Conservation (phyloP, 2,797 vertebrate genomes). For the Hipposideros larvatus region DNA sequence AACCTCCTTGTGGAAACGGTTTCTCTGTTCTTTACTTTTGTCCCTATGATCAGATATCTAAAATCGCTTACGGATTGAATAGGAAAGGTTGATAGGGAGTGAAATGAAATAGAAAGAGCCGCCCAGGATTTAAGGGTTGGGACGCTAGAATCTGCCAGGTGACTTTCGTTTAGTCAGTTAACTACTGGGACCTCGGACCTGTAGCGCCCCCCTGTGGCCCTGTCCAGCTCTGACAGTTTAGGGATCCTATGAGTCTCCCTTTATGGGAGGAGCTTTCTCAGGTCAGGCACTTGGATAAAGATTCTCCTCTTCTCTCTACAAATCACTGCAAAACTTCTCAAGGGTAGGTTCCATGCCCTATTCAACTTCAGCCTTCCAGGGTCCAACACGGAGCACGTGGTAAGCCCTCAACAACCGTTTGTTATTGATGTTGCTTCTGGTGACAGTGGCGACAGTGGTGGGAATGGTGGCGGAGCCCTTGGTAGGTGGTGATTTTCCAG, state of each 20-base stretch:
- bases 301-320: neutral
- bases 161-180: neutral
- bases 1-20: neutral
- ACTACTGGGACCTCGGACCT: neutral
- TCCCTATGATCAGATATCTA: neutral
- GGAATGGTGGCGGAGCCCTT: neutral
- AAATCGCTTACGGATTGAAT: neutral
- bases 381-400: neutral
- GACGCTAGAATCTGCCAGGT: neutral
- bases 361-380: neutral
- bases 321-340: neutral
- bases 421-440: too few relatives aligned
- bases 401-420: neutral
- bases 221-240: neutral
- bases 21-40: neutral
- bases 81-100: neutral
- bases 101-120: neutral
- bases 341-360: too few relatives aligned
- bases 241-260: neutral
- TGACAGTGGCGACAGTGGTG: fast-evolving
- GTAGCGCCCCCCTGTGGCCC: neutral
- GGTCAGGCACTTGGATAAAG: neutral
- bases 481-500: neutral
- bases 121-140: neutral
- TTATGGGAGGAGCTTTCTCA: neutral